Evolutionary conservation across 2,888 invertebrate genomes (phyloP), one percentile per base, ranked within the genome.

Genomic region (Fissipunctia ypsillon): DNA sequence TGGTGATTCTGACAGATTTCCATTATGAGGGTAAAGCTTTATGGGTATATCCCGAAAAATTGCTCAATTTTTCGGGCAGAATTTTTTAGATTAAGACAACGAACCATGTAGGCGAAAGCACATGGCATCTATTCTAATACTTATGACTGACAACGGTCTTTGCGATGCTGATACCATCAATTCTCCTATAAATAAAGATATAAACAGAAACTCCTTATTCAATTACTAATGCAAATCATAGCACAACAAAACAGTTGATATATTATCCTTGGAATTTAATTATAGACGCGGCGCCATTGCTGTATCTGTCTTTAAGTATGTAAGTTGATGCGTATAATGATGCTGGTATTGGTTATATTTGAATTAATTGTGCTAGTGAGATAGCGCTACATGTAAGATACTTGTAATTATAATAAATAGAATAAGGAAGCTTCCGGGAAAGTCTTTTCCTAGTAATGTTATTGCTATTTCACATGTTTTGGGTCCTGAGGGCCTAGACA

Each of bases 221-320:
- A 83, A 85, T 87, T 82, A 84, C 61, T 74, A 80, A 85, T 85
- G 87, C 80, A 78, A 85, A 87, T 85, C 74, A 78, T 87, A 78
- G 76, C 70, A 28, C 57, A 74, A 77, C 85, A 81, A 78, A 74
- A 81, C 73, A 82, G 63, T 76, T 76, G 84, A 76, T 78, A 73
- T 78, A 83, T 84, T 83, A 81, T 85, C 74, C 68, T 64, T 70
- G 77, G 80, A 86, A 88, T 88, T 86, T 84, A 84, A 86, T 87
- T 84, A 88, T 69, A 68, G 73, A 60, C 70, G 64, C 41, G 50
- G 68, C 59, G 60, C 69, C 56, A 81, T 78, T 76, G 67, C 78
- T 54, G 14, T 64, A 50, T 28, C 25, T 19, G 28, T 41, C 2
- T 73, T 31, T 25, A 54, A 31, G 6, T 59, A 38, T 2, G 19